Evolutionary conservation across 2,888 invertebrate genomes (phyloP).

Genomic region (Lasioglossum zephyrum): DNA sequence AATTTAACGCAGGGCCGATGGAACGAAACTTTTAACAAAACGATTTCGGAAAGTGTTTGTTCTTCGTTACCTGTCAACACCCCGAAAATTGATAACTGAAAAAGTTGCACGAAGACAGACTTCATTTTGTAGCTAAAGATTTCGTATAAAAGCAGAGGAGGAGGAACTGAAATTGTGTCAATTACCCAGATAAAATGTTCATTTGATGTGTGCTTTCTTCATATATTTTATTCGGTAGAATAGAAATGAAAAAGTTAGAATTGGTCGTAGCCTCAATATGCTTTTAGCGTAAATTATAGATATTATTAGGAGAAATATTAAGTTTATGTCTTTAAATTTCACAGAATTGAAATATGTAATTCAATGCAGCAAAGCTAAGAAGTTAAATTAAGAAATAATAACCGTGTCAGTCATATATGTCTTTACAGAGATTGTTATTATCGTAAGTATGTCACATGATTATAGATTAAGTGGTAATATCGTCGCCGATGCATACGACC

Average conservation of each 20-base stretch:
- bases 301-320: not conserved
- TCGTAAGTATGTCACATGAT: not conserved
- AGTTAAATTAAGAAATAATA: not conserved
- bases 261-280: not conserved
- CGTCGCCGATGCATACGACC: not conserved
- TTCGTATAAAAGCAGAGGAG: not conserved
- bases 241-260: not conserved
- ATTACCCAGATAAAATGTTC: not conserved
- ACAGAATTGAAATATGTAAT: not conserved
- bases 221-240: not conserved
- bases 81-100: not conserved
- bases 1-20: constrained; percentile 12
- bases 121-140: not conserved
- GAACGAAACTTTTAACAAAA: not conserved
- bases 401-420: not conserved
- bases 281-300: not conserved
- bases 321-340: not conserved
- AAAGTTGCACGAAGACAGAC: not conserved
- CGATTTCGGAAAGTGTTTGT: constrained; percentile 12
- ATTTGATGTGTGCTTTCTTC: not conserved
- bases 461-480: not conserved
- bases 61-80: not conserved
- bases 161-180: not conserved
- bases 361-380: not conserved
- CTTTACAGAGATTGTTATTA: not conserved